Evolutionary conservation across 2,888 invertebrate species (phyloP), one percentile per base, ranked within the genome.

Genomic region (Allolobophora icterica): DNA sequence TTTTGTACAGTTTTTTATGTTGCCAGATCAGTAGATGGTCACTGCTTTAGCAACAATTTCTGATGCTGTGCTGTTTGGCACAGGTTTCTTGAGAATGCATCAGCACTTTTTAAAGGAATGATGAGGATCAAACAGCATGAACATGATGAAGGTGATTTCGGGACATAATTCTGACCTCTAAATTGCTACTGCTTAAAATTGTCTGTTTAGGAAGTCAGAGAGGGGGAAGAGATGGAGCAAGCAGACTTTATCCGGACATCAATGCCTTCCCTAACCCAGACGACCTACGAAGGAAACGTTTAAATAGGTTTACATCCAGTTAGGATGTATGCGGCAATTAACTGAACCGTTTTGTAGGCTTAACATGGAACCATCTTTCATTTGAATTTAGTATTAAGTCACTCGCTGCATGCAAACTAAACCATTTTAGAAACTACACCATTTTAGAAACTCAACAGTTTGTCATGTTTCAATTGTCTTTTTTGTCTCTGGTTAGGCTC

Each of bases 401-500:
- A 24, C 8, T 71, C n/a, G 6, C 13, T n/a, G 71, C 1, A 30
- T 71, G 71, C 71, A n/a, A 71, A 71, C 71, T 71, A 71, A 71
- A 71, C 3, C 71, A 11, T 71, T 58, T n/a, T 71, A 11, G 6
- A 71, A 30, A 71, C 71, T 71, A 71, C 30, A 71, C 3, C 71
- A 11, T 71, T 58, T n/a, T 71, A 11, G 6, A 71, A 30, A 71
- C 71, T n/a, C 11, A 71, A n/a, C 30, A 71, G n/a, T 71, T 19
- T 71, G 52, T 52, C 52, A 24, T 24, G 8, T 52, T 71, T 71
- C n/a, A 71, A 71, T 92, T 92, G 6, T 90, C 89, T 89, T 93
- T 93, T 90, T 93, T 92, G 30, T 92, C 92, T 40, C 90, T 84
- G n/a, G 90, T 42, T 58, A 93, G 71, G 83, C 89, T 89, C n/a